These are phyloP conservation scores for Apamea epomidion DNA, from an alignment of 2,888 invertebrate genomes.

Conservation along the genomic window DNA sequence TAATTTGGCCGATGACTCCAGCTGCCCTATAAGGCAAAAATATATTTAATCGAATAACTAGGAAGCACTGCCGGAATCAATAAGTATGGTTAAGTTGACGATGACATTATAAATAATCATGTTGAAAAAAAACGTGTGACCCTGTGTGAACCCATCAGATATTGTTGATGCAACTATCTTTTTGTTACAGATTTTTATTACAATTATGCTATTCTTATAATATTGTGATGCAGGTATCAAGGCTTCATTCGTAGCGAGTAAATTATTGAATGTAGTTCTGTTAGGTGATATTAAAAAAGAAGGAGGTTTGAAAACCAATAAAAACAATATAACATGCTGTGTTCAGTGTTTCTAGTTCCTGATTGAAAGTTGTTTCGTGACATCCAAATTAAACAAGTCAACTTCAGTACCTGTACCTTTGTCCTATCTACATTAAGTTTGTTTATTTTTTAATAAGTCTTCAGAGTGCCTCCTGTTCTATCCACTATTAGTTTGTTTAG, in stretches of 20 bases:
- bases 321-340: background rate
- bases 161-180: background rate
- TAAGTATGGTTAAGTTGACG: background rate
- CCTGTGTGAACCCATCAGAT: background rate
- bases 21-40: slow-evolving; percentile 11
- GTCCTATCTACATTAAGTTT: background rate
- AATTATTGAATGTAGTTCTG: slow-evolving; percentile 29
- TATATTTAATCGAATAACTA: slow-evolving; percentile 20
- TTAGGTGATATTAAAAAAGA: slow-evolving; percentile 7
- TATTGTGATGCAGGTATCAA: slow-evolving; percentile 9
- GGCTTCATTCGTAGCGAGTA: slow-evolving; percentile 2
- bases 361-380: slow-evolving; percentile 55
- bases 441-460: background rate
- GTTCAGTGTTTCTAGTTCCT: slow-evolving; percentile 33
- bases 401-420: background rate
- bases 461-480: background rate
- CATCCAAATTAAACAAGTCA: slow-evolving; percentile 16
- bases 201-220: background rate
- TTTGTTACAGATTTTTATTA: background rate
- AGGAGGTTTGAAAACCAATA: background rate
- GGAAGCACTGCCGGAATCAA: background rate
- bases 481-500: background rate
- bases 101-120: background rate
- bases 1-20: slow-evolving; percentile 19
- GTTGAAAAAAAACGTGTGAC: background rate